phyloP scores from a whole-genome alignment of 1,140 invertebrate species.

The Copidosoma floridanum region DNA sequence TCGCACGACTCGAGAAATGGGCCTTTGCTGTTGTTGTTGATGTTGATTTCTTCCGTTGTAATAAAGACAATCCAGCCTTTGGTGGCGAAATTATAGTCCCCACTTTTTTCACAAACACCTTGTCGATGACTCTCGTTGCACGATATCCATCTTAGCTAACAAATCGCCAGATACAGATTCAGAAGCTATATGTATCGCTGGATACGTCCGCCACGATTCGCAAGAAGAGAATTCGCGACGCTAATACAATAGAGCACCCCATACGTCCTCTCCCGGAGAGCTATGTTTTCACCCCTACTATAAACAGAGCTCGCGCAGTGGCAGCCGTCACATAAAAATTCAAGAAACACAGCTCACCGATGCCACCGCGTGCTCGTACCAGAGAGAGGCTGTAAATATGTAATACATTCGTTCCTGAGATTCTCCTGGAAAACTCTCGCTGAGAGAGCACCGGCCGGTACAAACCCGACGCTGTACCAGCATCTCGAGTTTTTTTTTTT shows the following conservation, averaged over 20 bases:
- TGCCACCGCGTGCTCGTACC: background rate
- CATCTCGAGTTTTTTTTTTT: background rate
- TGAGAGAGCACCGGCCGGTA: constrained; percentile 20
- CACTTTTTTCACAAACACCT: background rate
- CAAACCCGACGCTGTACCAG: constrained; percentile 3
- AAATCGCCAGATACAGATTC: too few species aligned
- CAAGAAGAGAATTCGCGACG: too few species aligned
- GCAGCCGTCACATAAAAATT: background rate
- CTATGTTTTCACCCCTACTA: too few species aligned
- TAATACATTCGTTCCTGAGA: constrained; percentile 4
- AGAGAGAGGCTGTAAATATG: constrained; percentile 8
- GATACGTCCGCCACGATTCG: too few species aligned
- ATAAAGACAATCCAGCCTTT: background rate
- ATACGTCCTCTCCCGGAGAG: too few species aligned
- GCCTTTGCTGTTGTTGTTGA: background rate
- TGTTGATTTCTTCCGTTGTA: background rate
- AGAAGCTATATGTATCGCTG: too few species aligned
- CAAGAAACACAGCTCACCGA: background rate
- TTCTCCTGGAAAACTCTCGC: constrained; percentile 42
- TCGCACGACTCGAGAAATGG: too few species aligned
- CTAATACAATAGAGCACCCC: too few species aligned
- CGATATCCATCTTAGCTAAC: too few species aligned
- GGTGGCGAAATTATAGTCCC: background rate
- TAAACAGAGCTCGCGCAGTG: too few species aligned
- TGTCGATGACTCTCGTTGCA: too few species aligned